Evolutionary conservation across 2,888 invertebrate genomes (phyloP).

Genomic region (Lottia scabra): DNA sequence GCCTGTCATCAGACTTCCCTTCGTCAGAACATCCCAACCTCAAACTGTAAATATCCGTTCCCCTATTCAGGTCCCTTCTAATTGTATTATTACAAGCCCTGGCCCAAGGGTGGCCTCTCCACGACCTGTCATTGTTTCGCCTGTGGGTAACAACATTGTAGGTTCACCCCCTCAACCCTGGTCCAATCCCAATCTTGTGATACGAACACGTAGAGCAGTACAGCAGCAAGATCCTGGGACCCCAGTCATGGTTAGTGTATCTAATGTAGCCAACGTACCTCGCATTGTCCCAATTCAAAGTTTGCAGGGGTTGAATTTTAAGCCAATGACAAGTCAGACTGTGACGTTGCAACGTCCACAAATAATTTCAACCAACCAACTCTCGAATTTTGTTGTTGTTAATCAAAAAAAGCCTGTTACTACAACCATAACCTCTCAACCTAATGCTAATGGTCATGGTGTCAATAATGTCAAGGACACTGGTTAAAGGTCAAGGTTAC

Average conservation of each 20-base stretch:
- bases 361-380: slow-evolving; percentile 29
- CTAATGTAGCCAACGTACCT: slow-evolving; percentile 18
- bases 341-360: slow-evolving; percentile 23
- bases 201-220: slow-evolving; percentile 63
- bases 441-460: not conserved
- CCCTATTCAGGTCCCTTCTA: slow-evolving; percentile 7
- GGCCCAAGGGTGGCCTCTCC: slow-evolving; percentile 14
- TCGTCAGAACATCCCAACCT: not conserved
- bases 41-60: not conserved
- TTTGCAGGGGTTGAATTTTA: not conserved
- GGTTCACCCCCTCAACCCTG: slow-evolving; percentile 56
- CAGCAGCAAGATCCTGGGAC: slow-evolving; percentile 23
- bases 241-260: slow-evolving; percentile 14
- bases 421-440: not conserved
- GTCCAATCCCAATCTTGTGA: slow-evolving; percentile 69
- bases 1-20: slow-evolving; percentile 13
- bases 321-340: slow-evolving; percentile 12
- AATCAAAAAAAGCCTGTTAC: not conserved
- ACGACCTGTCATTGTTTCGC: slow-evolving; percentile 9
- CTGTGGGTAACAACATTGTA: not conserved
- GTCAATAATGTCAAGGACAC: slow-evolving; percentile 1
- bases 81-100: slow-evolving; percentile 12
- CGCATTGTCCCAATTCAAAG: not conserved
- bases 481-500: not conserved
- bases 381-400: not conserved